Conservation (phyloP, 2,113 vertebrate genomes). For the Sula dactylatra region DNA sequence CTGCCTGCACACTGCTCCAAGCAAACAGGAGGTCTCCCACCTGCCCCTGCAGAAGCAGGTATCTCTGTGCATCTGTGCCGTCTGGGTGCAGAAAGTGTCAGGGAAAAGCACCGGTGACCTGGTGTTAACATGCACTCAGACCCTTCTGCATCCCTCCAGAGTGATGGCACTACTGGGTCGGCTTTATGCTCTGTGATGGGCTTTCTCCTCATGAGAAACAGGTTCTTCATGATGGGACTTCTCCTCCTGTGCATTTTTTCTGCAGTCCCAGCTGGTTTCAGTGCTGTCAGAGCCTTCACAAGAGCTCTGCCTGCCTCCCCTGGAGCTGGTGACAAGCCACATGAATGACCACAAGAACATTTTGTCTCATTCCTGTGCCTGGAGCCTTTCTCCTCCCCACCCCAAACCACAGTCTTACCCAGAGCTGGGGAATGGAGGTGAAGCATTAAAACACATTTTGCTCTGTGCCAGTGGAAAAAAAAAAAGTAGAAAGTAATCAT, state of each 20-base stretch:
- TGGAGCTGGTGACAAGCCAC: not conserved
- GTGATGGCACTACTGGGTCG: fast-evolving
- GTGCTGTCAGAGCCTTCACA: not conserved
- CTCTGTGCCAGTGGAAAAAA: not conserved
- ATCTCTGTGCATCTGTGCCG: not conserved
- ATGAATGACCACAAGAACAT: not conserved
- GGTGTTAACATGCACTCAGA: fast-evolving
- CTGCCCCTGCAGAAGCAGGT: not conserved
- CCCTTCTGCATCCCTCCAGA: fast-evolving
- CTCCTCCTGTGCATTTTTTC: not conserved
- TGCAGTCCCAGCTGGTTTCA: not conserved
- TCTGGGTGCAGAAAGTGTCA: not conserved
- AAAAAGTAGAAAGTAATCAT: not conserved
- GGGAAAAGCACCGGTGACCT: fast-evolving
- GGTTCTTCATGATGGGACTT: not conserved
- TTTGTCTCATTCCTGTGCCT: not conserved
- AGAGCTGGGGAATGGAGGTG: not conserved
- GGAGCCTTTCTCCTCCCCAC: not conserved
- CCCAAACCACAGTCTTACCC: not conserved
- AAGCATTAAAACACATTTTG: not conserved
- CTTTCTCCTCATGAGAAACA: not conserved
- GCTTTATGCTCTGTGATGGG: not conserved
- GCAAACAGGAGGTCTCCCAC: not conserved
- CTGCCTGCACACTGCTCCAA: not conserved
- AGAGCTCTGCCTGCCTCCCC: not conserved